These are phyloP conservation scores for Ploceus nigricollis DNA, from an alignment of 2,113 vertebrate species.

Conservation along the genomic window DNA sequence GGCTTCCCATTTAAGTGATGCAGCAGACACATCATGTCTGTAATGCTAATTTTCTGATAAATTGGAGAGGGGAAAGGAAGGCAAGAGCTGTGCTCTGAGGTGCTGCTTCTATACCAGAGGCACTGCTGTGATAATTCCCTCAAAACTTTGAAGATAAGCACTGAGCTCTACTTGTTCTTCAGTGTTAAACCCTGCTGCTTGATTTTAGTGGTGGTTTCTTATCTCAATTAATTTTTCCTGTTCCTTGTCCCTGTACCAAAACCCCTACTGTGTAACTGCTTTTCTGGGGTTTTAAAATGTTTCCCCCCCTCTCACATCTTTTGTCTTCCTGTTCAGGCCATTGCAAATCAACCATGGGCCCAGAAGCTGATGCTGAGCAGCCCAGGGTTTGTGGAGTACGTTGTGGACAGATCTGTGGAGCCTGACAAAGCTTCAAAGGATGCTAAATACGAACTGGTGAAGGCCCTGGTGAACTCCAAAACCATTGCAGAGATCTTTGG, in stretches of 20 bases:
- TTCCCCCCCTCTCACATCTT: not conserved
- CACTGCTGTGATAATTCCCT: not conserved
- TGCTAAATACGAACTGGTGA: conserved; percentile 91
- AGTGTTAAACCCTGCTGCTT: not conserved
- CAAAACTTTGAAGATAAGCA: not conserved
- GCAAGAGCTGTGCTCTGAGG: not conserved
- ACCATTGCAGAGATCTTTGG: conserved; percentile 83
- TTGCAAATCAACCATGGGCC: conserved; percentile 89
- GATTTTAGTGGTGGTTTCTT: not conserved
- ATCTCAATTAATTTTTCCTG: not conserved
- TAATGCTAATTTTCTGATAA: not conserved
- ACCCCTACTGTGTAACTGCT: not conserved
- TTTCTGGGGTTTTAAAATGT: not conserved
- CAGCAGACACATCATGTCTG: not conserved
- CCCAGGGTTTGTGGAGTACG: conserved; percentile 92
- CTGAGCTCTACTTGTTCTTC: not conserved
- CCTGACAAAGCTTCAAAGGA: conserved; percentile 91
- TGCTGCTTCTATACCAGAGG: not conserved
- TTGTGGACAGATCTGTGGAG: conserved; percentile 88
- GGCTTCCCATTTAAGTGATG: not conserved
- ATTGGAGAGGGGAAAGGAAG: fast-evolving
- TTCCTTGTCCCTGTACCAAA: not conserved
- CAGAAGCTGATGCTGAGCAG: conserved; percentile 89
- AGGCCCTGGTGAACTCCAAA: conserved; percentile 83
- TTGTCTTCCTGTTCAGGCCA: conserved; percentile 74